phyloP scores from a whole-genome alignment of 2,888 invertebrate genomes.

The Agapostemon virescens region DNA sequence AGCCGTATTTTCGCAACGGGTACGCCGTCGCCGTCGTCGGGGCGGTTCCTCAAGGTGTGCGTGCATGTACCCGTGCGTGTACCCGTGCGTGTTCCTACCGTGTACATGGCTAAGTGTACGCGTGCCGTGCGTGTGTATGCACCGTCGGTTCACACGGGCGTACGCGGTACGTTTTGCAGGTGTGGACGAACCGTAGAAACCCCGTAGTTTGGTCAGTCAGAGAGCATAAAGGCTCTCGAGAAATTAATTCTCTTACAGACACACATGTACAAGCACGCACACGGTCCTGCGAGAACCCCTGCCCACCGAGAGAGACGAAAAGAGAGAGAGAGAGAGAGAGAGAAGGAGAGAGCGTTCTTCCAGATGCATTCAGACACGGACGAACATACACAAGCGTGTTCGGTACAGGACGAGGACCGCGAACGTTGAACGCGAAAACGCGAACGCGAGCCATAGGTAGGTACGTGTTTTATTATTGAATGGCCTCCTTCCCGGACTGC shows the following conservation, averaged over 20 bases:
- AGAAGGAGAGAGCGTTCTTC: slow-evolving; percentile 4
- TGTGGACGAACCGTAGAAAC: slow-evolving; percentile 63
- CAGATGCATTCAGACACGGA: slow-evolving; percentile 10
- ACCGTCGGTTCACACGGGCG: neutral
- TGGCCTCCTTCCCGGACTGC: slow-evolving; percentile 76
- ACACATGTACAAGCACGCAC: slow-evolving; percentile 16
- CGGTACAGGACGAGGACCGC: neutral
- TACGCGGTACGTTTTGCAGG: slow-evolving; percentile 37
- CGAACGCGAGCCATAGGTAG: slow-evolving; percentile 60
- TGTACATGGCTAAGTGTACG: too few species aligned
- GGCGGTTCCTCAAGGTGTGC: slow-evolving; percentile 51
- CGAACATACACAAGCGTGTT: slow-evolving; percentile 6
- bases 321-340: too few species aligned
- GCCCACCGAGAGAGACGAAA: neutral
- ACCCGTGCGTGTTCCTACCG: neutral
- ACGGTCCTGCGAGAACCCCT: neutral
- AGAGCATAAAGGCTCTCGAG: slow-evolving; percentile 79
- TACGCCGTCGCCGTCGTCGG: slow-evolving; percentile 45
- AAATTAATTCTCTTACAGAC: slow-evolving; percentile 78
- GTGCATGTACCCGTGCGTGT: slow-evolving; percentile 38
- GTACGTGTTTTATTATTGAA: slow-evolving; percentile 79
- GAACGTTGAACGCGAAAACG: slow-evolving; percentile 51
- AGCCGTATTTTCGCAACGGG: slow-evolving; percentile 67
- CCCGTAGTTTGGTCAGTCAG: slow-evolving; percentile 76
- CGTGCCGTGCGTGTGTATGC: slow-evolving; percentile 9